Percentiles rank a stretch among this genome's conserved stretches.
Evolutionary conservation across 2,113 vertebrate species (phyloP).

Genomic region (Chaetura pelagica): DNA sequence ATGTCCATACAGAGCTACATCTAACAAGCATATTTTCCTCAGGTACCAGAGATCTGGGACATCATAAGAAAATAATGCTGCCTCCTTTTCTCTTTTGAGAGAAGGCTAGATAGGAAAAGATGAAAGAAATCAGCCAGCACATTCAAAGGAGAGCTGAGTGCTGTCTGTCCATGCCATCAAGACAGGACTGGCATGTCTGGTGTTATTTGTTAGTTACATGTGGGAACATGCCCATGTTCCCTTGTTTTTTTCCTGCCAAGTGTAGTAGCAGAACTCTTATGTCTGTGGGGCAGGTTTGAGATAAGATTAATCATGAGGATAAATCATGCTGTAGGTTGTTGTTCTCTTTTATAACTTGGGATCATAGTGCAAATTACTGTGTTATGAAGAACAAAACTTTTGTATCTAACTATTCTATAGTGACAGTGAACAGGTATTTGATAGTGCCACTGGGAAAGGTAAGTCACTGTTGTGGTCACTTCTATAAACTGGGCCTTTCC

Average conservation of each 20-base stretch:
- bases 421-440: neutral
- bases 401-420: neutral
- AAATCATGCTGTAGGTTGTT: neutral
- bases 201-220: neutral
- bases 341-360: neutral
- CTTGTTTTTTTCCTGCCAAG: neutral
- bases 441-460: neutral
- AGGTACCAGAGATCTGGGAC: neutral
- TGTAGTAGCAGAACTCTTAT: neutral
- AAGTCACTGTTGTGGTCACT: neutral
- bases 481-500: neutral
- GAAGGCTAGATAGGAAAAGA: neutral
- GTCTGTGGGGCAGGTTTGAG: neutral
- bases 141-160: neutral
- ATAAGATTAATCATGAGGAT: neutral
- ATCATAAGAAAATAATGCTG: neutral
- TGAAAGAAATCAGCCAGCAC: fast-evolving
- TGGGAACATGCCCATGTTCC: neutral
- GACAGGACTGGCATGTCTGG: neutral
- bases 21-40: neutral
- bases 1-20: neutral
- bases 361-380: neutral
- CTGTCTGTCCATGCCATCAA: neutral
- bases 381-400: neutral
- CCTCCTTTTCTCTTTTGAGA: neutral